Base-by-base conservation (phyloP, 1,140 invertebrate species). In the Coelopa frigida region DNA sequence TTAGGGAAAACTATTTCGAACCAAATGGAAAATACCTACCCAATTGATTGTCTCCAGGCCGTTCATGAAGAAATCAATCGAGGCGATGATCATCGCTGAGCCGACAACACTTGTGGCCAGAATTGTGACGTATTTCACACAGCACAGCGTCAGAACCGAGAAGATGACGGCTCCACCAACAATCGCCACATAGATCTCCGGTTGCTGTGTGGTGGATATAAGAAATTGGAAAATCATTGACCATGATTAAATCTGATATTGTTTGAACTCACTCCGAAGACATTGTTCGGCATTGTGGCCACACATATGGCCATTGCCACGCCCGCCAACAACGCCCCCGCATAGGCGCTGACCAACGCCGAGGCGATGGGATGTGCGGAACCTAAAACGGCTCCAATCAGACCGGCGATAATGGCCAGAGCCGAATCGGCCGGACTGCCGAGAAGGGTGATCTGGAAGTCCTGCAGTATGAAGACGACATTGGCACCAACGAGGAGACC, bases 401-500 rank as follows among this genome's bases (percentile, higher is more conserved):
- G 50, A 0, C 66, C 66, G 3, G 62, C 61, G n/a, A 69, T 58
- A 5, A 69, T 59, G 36, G 66, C 65, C 40, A 68, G 39, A 3
- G 62, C 65, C 33, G 62, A 68, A 42, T 69, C 65, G 0, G 66
- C 65, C 12, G 62, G 66, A 37, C 60, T 68, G 26, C 62, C 66
- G 32, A 69, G 48, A 22, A 63, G 54, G 11, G 59, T 66, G 26
- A 68, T 61, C 39, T 68, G 56, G 21, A 61, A 59, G 42, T 63
- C 55, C 50, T 68, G 65, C 24, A 69, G 35, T 18, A 69, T 59
- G 20, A 64, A 64, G 31, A 68, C 58, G n/a, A 47, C 56, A 33
- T 67, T 79, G 36, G 86, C 80, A 11, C 85, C 87, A 70, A 90
- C 90, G 32, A 88, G 83, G 58, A 91, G 85, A 22, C 89, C 89